Evolutionary conservation across 2,888 invertebrate species (phyloP).

Genomic region (Sminthurides aquaticus): DNA sequence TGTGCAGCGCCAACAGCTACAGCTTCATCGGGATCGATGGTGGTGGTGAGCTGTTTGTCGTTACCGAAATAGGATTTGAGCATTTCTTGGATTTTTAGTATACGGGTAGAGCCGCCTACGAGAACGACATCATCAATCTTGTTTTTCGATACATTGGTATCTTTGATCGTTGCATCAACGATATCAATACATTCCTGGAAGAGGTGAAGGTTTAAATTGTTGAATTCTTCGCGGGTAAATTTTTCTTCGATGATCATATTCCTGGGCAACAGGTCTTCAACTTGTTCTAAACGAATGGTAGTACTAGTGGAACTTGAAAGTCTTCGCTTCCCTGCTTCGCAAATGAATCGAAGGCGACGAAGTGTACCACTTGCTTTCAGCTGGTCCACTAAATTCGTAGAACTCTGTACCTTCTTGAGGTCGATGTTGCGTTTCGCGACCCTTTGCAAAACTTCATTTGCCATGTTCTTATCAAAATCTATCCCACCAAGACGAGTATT

Average conservation of each 20-base stretch:
- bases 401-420: background rate
- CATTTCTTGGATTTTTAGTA: conserved; percentile 68
- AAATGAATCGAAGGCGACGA: background rate
- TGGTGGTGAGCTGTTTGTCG: conserved; percentile 64
- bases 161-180: conserved; percentile 9
- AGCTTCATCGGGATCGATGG: conserved; percentile 73
- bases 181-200: conserved; percentile 22
- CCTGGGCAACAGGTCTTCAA: background rate
- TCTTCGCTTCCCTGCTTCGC: conserved; percentile 12
- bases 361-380: background rate
- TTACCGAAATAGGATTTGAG: conserved; percentile 68
- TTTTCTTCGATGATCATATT: conserved; percentile 12
- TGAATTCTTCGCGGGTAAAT: conserved; percentile 22
- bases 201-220: conserved; percentile 13
- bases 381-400: background rate
- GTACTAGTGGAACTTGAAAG: background rate
- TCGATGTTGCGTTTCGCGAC: conserved; percentile 7
- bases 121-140: conserved; percentile 57
- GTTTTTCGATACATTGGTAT: background rate
- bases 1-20: conserved; percentile 72
- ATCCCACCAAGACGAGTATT: conserved; percentile 13
- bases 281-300: background rate
- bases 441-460: background rate
- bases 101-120: conserved; percentile 73
- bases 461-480: conserved; percentile 17